Percentiles rank a stretch among this genome's conserved stretches.
These are phyloP conservation scores for Asobara japonica DNA, from an alignment of 1,140 invertebrate species.

Conservation along the genomic window DNA sequence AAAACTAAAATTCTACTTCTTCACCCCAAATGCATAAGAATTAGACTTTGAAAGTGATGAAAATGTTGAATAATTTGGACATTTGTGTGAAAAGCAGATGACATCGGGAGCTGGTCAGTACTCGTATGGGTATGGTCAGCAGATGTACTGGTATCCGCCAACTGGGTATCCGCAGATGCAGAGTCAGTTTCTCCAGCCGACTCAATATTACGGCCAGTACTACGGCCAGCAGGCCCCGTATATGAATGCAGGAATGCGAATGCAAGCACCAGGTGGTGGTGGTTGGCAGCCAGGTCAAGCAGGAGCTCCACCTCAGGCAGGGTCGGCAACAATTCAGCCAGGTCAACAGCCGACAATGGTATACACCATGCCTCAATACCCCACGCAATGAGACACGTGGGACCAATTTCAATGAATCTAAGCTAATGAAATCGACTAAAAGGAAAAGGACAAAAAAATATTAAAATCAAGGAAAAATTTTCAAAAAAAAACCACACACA, in stretches of 20 bases:
- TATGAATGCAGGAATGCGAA: conserved; percentile 66
- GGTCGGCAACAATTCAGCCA: conserved; percentile 64
- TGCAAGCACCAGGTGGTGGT: conserved; percentile 67
- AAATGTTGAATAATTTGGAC: background rate
- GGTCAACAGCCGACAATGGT: conserved; percentile 76
- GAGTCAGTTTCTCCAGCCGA: conserved; percentile 60
- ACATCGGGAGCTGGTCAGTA: conserved; percentile 70
- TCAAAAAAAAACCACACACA: conserved; percentile 12
- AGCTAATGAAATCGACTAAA: conserved; percentile 37
- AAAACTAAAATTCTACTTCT: too few species aligned
- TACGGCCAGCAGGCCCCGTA: conserved; percentile 66
- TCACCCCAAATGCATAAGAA: too few species aligned
- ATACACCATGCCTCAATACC: conserved; percentile 82
- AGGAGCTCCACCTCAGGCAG: conserved; percentile 62
- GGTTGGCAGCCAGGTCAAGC: conserved; percentile 67
- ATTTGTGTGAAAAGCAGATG: conserved; percentile 44
- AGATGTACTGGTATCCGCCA: conserved; percentile 86
- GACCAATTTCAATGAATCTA: conserved; percentile 16
- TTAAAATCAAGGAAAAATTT: conserved; percentile 6
- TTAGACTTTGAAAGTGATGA: too few species aligned
- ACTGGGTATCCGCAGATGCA: conserved; percentile 72
- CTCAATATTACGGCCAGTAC: conserved; percentile 70
- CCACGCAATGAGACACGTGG: conserved; percentile 72
- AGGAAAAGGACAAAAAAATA: conserved; percentile 29
- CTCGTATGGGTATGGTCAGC: conserved; percentile 75